A percentile compares a stretch with the other conserved stretches of the same genome.
Conservation (phyloP, 2,797 vertebrate species). For the Erethizon dorsatum region DNA sequence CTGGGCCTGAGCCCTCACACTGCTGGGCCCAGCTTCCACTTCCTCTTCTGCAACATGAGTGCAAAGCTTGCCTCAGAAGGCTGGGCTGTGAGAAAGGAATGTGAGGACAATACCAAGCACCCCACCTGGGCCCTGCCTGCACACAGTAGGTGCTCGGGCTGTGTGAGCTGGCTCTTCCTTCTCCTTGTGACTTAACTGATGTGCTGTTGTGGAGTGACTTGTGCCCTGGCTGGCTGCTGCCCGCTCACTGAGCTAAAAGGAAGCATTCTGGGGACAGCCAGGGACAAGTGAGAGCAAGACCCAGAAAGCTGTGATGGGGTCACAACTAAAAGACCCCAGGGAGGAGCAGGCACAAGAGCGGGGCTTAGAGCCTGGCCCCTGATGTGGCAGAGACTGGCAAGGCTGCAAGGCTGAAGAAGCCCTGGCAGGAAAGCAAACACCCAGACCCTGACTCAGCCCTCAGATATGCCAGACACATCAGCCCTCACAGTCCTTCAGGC, state of each 20-base stretch:
- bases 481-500: neutral
- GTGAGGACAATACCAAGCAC: neutral
- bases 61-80: neutral
- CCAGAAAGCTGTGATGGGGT: neutral
- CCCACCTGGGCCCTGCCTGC: neutral
- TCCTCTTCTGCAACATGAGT: conserved; percentile 53
- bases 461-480: neutral
- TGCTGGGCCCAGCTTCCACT: neutral
- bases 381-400: neutral
- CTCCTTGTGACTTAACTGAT: neutral
- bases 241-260: neutral
- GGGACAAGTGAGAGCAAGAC: neutral
- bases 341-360: neutral
- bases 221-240: neutral
- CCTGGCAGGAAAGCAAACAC: conserved; percentile 40
- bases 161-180: neutral
- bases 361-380: neutral
- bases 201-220: neutral
- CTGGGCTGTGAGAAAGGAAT: conserved; percentile 9
- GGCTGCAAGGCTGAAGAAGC: neutral
- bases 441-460: conserved; percentile 34
- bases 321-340: neutral
- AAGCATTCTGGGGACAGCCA: neutral
- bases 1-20: neutral
- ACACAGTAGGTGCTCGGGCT: conserved; percentile 18